These are phyloP conservation scores for Diuraphis noxia DNA, from an alignment of 1,140 invertebrate genomes.

Conservation along the genomic window DNA sequence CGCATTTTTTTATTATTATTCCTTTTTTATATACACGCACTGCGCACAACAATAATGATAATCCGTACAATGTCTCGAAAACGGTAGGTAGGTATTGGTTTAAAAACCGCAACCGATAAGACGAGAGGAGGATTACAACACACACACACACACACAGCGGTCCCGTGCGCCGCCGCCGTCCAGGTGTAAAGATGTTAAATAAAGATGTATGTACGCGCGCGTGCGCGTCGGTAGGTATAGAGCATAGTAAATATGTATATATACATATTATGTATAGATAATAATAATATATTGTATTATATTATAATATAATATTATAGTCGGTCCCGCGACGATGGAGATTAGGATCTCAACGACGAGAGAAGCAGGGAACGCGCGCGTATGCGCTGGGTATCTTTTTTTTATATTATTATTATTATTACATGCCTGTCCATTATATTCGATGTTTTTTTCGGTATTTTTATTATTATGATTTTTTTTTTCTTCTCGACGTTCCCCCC, in stretches of 20 bases:
- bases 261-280: background rate
- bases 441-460: constrained; percentile 14
- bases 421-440: constrained; percentile 50
- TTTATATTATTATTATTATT: constrained; percentile 41
- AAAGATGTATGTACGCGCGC: constrained; percentile 39
- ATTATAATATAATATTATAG: constrained; percentile 2
- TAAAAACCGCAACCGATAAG: constrained; percentile 54
- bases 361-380: constrained; percentile 21
- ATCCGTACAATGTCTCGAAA: background rate
- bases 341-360: constrained; percentile 47
- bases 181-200: constrained; percentile 52
- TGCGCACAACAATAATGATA: background rate
- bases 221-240: background rate
- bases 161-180: constrained; percentile 42
- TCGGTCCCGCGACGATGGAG: constrained; percentile 45
- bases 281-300: constrained; percentile 12
- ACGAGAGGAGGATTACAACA: constrained; percentile 16
- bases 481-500: background rate
- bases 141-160: too few relatives aligned
- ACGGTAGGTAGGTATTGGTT: constrained; percentile 46
- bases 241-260: background rate
- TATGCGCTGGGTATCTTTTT: constrained; percentile 36
- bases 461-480: constrained; percentile 7
- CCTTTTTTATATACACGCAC: background rate
- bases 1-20: constrained; percentile 5